phyloP scores from a whole-genome alignment of 2,113 vertebrate species.

The Taxidea taxus region DNA sequence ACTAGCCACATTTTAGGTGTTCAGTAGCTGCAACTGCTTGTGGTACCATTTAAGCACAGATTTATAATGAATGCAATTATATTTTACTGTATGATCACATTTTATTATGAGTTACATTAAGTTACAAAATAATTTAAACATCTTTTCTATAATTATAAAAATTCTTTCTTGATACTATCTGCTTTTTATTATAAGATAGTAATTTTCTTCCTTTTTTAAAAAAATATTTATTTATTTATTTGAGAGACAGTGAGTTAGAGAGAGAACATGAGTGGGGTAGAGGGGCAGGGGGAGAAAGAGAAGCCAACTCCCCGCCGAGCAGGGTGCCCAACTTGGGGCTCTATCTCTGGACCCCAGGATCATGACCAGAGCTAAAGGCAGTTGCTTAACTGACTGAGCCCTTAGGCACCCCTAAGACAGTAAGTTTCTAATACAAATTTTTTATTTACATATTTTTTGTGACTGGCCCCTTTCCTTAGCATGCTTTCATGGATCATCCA shows the following conservation, averaged over 20 bases:
- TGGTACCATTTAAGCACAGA: neutral
- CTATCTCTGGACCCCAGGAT: too few relatives aligned
- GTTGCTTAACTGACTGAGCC: too few relatives aligned
- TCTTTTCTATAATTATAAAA: neutral
- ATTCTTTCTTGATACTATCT: neutral
- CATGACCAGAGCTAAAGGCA: too few relatives aligned
- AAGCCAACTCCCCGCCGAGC: too few relatives aligned
- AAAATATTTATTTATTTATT: neutral
- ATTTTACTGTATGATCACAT: neutral
- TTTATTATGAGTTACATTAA: neutral
- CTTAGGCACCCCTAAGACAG: too few relatives aligned
- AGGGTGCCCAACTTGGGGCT: too few relatives aligned
- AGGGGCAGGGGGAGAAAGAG: too few relatives aligned
- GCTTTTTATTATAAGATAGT: neutral
- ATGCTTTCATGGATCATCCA: neutral
- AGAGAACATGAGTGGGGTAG: too few relatives aligned
- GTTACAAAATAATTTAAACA: neutral
- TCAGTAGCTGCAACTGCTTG: neutral
- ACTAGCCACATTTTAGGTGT: neutral
- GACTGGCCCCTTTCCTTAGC: neutral
- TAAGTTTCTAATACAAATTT: neutral
- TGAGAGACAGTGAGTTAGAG: too few relatives aligned
- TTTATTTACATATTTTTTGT: neutral
- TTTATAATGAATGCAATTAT: neutral
- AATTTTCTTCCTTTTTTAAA: neutral